Percentiles rank a stretch among this genome's conserved stretches.
Evolutionary conservation across 1,140 invertebrate species (phyloP).

Genomic region (Laupala kohalensis): DNA sequence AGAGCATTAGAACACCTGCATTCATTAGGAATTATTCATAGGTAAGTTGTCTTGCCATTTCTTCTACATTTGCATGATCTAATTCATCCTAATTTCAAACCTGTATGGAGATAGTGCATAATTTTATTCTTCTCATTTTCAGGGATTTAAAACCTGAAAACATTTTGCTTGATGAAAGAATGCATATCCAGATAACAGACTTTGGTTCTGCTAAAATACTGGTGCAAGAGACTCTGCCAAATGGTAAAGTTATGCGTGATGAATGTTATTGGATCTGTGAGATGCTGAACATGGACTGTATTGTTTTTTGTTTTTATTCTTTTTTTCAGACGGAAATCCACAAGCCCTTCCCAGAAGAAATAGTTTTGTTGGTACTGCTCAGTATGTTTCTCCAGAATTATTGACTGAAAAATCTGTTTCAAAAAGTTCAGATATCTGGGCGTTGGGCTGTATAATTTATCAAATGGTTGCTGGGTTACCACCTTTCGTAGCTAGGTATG

Average conservation of each 20-base stretch:
- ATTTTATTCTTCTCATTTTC: slow-evolving; percentile 15
- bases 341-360: slow-evolving; percentile 40
- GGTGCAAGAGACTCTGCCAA: too few relatives aligned
- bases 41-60: slow-evolving; percentile 27
- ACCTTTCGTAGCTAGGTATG: slow-evolving; percentile 71
- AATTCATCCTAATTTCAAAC: neutral
- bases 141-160: slow-evolving; percentile 80
- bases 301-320: neutral
- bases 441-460: slow-evolving; percentile 92
- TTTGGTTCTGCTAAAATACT: slow-evolving; percentile 93
- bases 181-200: slow-evolving; percentile 94
- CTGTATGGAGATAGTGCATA: slow-evolving; percentile 5
- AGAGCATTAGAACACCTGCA: slow-evolving; percentile 87
- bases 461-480: slow-evolving; percentile 90
- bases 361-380: slow-evolving; percentile 97
- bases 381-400: slow-evolving; percentile 96
- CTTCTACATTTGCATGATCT: neutral
- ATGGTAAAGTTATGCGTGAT: too few relatives aligned
- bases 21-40: slow-evolving; percentile 79
- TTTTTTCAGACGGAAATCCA: slow-evolving; percentile 21
- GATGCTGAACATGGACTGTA: neutral
- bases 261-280: neutral
- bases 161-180: slow-evolving; percentile 78
- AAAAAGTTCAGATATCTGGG: slow-evolving; percentile 90
- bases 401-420: slow-evolving; percentile 68